Evolutionary conservation across 2,888 invertebrate species (phyloP).

Genomic region (Acheta domesticus): DNA sequence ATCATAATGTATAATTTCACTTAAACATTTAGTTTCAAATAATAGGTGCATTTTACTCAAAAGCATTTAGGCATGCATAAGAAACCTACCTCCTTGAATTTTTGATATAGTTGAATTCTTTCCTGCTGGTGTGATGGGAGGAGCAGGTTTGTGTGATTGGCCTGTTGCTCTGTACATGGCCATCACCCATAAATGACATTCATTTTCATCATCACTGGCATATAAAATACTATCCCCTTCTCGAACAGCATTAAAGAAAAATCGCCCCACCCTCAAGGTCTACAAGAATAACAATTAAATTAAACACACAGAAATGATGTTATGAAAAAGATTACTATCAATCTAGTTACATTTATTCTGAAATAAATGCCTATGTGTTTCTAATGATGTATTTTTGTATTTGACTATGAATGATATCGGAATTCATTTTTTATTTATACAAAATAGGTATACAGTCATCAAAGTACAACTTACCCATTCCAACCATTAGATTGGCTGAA

Average conservation of each 20-base stretch:
- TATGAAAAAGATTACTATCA: background rate
- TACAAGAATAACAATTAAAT: conserved; percentile 46
- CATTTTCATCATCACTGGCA: conserved; percentile 96
- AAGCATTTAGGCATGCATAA: too few relatives aligned
- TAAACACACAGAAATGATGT: background rate
- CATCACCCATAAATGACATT: conserved; percentile 98
- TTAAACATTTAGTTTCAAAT: too few relatives aligned
- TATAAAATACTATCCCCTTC: conserved; percentile 97
- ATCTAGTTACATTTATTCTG: background rate
- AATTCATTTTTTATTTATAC: too few relatives aligned
- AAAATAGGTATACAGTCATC: conserved; percentile 38
- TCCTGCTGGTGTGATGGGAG: conserved; percentile 79
- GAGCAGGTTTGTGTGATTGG: conserved; percentile 97
- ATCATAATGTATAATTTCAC: too few relatives aligned
- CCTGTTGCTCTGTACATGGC: conserved; percentile 99
- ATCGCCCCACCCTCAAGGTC: conserved; percentile 89
- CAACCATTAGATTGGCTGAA: conserved; percentile 86
- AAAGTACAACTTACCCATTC: conserved; percentile 68
- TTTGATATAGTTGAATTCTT: conserved; percentile 83
- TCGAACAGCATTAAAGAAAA: conserved; percentile 97
- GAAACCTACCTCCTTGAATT: conserved; percentile 79
- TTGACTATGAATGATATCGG: too few relatives aligned
- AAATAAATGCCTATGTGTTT: background rate
- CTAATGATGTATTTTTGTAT: too few relatives aligned
- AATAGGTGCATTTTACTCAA: too few relatives aligned